Conservation (phyloP, 1,140 invertebrate species). For the Eufriesea mexicana region DNA sequence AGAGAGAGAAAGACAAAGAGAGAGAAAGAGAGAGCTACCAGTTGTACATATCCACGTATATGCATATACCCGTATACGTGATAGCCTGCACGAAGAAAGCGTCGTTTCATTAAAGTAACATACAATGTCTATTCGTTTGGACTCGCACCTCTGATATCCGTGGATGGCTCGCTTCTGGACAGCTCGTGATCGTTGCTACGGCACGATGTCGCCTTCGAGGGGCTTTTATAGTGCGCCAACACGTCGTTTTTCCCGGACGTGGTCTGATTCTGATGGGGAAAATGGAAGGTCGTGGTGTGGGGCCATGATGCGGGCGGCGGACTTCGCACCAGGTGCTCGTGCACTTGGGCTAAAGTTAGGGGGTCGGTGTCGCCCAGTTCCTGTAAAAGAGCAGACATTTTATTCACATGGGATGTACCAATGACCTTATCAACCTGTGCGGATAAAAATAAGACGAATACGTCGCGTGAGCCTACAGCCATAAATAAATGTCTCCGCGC, state of each 20-base stretch:
- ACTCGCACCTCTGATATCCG: constrained; percentile 75
- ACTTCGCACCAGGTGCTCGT: constrained; percentile 91
- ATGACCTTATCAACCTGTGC: too few species aligned
- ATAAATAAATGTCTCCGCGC: too few species aligned
- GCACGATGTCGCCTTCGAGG: constrained; percentile 68
- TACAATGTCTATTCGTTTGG: not conserved
- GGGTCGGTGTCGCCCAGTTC: constrained; percentile 88
- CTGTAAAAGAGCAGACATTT: constrained; percentile 75
- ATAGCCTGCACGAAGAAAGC: not conserved
- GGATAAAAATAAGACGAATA: too few species aligned
- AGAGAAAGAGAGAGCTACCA: not conserved
- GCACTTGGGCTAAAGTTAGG: constrained; percentile 89
- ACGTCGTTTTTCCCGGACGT: constrained; percentile 58
- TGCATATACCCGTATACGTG: not conserved
- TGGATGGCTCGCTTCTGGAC: constrained; percentile 76
- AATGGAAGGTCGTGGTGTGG: constrained; percentile 79
- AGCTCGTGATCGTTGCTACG: constrained; percentile 73
- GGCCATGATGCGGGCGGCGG: constrained; percentile 90
- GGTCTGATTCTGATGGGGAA: constrained; percentile 71
- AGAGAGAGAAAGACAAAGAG: too few species aligned
- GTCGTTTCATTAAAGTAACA: not conserved
- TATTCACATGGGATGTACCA: not conserved
- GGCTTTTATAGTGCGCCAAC: constrained; percentile 69
- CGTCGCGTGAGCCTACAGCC: too few species aligned
- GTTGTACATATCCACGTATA: not conserved